Evolutionary conservation across 2,797 vertebrate species (phyloP).

Genomic region (Sebastiscus tertius): DNA sequence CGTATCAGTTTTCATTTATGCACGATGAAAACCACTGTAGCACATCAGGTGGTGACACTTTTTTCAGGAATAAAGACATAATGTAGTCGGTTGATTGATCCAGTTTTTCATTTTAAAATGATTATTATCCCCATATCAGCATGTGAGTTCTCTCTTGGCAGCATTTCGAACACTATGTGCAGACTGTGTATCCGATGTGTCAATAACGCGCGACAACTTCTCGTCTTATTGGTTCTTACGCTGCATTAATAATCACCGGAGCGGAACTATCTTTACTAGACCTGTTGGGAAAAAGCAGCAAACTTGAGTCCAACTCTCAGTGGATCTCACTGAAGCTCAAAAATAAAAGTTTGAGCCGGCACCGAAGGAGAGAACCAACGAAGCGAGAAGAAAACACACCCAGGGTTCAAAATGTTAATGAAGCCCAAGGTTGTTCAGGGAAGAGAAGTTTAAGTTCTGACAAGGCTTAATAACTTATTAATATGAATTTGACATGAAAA

Average conservation of each 20-base stretch:
- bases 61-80: not conserved
- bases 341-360: slow-evolving; percentile 23
- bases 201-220: not conserved
- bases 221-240: not conserved
- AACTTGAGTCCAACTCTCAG: slow-evolving; percentile 35
- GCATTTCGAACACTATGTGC: not conserved
- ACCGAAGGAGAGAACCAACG: slow-evolving; percentile 26
- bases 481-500: slow-evolving; percentile 49
- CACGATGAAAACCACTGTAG: not conserved
- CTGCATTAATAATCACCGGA: slow-evolving; percentile 23
- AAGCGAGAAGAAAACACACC: slow-evolving; percentile 49
- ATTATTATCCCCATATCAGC: not conserved
- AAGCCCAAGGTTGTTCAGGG: slow-evolving; percentile 63
- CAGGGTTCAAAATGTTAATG: slow-evolving; percentile 58
- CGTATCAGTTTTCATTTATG: not conserved
- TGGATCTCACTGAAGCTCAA: slow-evolving; percentile 24
- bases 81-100: not conserved
- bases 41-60: too few relatives aligned
- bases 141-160: not conserved
- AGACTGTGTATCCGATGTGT: slow-evolving; percentile 16
- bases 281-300: slow-evolving; percentile 49
- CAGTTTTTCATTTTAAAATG: not conserved
- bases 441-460: slow-evolving; percentile 51
- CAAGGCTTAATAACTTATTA: slow-evolving; percentile 52
- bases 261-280: slow-evolving; percentile 47